These are phyloP conservation scores for Gallinago stenura DNA, from an alignment of 2,797 vertebrate genomes.

Conservation along the genomic window DNA sequence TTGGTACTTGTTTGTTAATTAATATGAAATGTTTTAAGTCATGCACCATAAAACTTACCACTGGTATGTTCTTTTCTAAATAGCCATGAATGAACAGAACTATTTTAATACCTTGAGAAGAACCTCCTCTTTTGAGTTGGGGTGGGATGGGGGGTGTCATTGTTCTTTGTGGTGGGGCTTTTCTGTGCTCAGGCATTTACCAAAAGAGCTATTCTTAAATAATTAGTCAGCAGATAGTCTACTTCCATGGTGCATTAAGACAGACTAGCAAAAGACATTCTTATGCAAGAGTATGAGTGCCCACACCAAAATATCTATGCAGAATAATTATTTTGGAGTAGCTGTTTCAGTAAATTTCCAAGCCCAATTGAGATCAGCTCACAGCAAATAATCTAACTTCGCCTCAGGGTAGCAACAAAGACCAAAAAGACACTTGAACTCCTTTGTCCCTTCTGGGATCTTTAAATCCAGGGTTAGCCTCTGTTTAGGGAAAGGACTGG, in stretches of 20 bases:
- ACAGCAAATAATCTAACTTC: not conserved
- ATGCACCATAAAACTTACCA: slow-evolving; percentile 26
- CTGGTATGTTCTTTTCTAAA: slow-evolving; percentile 18
- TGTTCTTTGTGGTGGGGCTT: not conserved
- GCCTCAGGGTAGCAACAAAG: not conserved
- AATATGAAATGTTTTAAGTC: slow-evolving; percentile 48
- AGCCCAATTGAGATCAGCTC: not conserved
- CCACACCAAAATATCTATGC: not conserved
- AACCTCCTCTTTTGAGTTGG: not conserved
- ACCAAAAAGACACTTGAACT: not conserved
- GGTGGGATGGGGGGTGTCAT: not conserved
- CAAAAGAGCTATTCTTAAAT: not conserved
- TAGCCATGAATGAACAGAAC: not conserved
- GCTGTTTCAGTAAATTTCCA: slow-evolving; percentile 7
- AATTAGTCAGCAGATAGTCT: not conserved
- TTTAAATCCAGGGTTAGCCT: not conserved
- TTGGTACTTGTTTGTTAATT: slow-evolving; percentile 46
- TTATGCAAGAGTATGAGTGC: not conserved
- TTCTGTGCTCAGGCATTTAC: not conserved
- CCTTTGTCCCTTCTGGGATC: not conserved
- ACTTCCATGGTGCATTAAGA: not conserved
- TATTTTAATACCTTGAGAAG: not conserved
- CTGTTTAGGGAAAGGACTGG: not conserved
- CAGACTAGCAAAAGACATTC: not conserved
- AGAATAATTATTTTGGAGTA: not conserved